Conservation (phyloP, 2,797 vertebrate species). For the Stomatorhinus walkeri region DNA sequence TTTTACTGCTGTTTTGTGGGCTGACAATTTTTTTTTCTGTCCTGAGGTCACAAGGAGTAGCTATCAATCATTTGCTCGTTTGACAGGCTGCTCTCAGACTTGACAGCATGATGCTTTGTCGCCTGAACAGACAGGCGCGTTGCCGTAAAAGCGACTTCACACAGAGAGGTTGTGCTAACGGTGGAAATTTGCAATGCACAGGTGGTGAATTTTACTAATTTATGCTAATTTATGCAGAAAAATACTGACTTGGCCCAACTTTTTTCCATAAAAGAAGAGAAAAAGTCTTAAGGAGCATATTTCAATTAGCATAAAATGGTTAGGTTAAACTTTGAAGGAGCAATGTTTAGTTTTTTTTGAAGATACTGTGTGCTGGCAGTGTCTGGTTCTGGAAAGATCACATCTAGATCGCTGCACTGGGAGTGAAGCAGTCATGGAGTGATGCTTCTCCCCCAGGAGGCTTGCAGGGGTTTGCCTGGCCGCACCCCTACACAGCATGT, state of each 20-base stretch:
- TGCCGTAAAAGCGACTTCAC: not conserved
- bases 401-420: not conserved
- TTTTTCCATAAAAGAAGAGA: not conserved
- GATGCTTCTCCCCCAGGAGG: not conserved
- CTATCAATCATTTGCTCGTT: constrained; percentile 23
- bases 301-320: not conserved
- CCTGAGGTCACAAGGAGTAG: constrained; percentile 21
- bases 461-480: not conserved
- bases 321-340: not conserved
- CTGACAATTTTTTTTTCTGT: constrained; percentile 25
- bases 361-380: not conserved
- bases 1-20: constrained; percentile 33
- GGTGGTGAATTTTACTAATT: constrained; percentile 31
- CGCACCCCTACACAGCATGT: not conserved
- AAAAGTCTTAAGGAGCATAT: not conserved
- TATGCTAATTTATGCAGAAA: constrained; percentile 32
- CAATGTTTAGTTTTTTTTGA: not conserved
- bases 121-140: not conserved
- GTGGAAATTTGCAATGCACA: constrained; percentile 26
- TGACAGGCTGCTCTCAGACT: constrained; percentile 8
- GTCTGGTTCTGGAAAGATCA: not conserved
- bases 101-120: not conserved
- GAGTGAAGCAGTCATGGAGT: not conserved
- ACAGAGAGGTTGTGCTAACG: constrained; percentile 25
- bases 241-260: not conserved